phyloP scores from a whole-genome alignment of 2,113 vertebrate genomes.

The Aplodontia rufa region DNA sequence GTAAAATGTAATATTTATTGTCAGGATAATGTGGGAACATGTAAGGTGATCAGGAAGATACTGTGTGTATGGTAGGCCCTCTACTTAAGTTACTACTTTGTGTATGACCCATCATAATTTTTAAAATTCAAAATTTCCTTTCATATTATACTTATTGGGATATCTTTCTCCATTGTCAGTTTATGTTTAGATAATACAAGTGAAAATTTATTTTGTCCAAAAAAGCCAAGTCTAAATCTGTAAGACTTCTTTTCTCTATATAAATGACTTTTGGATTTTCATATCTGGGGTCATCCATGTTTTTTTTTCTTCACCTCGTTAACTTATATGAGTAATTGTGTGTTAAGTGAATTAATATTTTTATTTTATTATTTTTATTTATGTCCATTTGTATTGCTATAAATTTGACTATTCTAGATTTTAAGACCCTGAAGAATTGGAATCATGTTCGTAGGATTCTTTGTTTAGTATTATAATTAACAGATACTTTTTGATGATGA shows the following conservation, averaged over 20 bases:
- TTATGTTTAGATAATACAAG: neutral
- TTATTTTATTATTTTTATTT: slow-evolving; percentile 40
- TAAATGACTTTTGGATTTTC: slow-evolving; percentile 25
- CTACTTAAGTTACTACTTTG: slow-evolving; percentile 4
- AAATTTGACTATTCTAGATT: slow-evolving; percentile 5
- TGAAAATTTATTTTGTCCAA: neutral
- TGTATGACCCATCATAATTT: neutral
- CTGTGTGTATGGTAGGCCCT: neutral
- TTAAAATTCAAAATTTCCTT: slow-evolving; percentile 20
- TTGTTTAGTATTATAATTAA: slow-evolving; percentile 27
- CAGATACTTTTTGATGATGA: slow-evolving; percentile 13
- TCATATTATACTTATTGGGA: neutral
- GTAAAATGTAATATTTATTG: neutral
- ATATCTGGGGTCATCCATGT: neutral
- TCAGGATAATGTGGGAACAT: neutral
- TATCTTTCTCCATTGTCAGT: neutral
- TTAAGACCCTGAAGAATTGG: slow-evolving; percentile 1
- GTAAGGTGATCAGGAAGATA: slow-evolving; percentile 16
- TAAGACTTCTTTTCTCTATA: neutral
- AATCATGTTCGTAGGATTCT: neutral
- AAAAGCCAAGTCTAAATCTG: slow-evolving; percentile 29
- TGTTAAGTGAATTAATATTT: neutral
- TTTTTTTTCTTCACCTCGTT: too few relatives aligned
- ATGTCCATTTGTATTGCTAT: neutral
- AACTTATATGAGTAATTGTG: neutral